Percentiles rank a stretch among this genome's conserved stretches.
Evolutionary conservation across 92 coral and sea anemone species (phyloP).

Genomic region (Montipora capitata): DNA sequence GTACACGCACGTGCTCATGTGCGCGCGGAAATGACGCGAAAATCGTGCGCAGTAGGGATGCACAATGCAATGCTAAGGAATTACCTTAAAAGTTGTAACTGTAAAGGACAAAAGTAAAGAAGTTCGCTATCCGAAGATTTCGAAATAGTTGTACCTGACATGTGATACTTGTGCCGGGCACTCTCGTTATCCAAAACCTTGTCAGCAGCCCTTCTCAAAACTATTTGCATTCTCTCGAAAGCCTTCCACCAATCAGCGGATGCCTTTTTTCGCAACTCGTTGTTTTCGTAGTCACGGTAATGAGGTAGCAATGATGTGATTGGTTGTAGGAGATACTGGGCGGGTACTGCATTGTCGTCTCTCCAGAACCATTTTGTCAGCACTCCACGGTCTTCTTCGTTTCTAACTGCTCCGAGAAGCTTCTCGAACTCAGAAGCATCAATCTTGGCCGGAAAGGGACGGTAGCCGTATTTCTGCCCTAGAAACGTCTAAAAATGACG

Average conservation of each 20-base stretch:
- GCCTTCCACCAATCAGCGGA: constrained; percentile 96
- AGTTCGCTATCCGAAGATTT: too few species aligned
- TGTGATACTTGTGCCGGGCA: constrained; percentile 85
- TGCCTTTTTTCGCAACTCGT: constrained; percentile 89
- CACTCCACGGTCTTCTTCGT: constrained; percentile 74
- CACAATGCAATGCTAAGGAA: too few species aligned
- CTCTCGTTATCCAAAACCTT: constrained; percentile 73
- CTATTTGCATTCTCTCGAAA: constrained; percentile 96
- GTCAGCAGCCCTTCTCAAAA: constrained; percentile 87
- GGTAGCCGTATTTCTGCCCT: constrained; percentile 99
- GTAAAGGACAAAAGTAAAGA: too few species aligned
- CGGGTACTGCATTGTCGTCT: constrained; percentile 94
- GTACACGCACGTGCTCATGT: too few species aligned
- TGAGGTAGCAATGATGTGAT: constrained; percentile 90
- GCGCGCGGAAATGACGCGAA: too few species aligned
- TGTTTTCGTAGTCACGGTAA: constrained; percentile 88
- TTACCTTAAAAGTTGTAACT: not conserved
- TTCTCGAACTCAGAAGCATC: constrained; percentile 84
- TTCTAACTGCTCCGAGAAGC: constrained; percentile 78
- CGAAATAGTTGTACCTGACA: constrained; percentile 82
- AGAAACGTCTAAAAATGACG: constrained; percentile 84
- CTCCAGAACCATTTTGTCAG: constrained; percentile 88
- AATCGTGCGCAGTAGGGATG: too few species aligned
- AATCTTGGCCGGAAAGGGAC: constrained; percentile 96
- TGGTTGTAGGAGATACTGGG: constrained; percentile 91